Evolutionary conservation across 2,888 invertebrate species (phyloP), one percentile per base, ranked within the genome.

Genomic region (Suillia variegata): DNA sequence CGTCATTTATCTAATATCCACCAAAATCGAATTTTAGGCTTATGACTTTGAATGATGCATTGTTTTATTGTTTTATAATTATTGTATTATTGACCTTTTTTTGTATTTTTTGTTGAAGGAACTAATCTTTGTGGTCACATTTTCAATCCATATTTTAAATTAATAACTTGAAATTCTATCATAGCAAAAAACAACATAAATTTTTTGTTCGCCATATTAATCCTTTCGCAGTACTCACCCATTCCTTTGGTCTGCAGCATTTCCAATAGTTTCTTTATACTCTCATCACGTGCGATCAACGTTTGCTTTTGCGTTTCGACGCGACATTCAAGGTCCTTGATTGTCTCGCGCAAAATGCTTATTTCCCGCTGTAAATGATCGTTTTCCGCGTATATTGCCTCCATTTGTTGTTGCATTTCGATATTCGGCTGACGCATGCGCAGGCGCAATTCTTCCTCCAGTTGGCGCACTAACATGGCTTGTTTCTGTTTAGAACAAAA

Each of bases 251-350:
- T 95, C 83, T 98, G 97, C 62, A 98, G 87, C 96, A 98, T 97
- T 86, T 98, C 98, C 78, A 98, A 87, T 75, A 98, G 87, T 84
- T 97, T 98, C 85, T 98, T 98, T 82, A 98, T 98, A 83, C 96
- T 97, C 80, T 98, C 98, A 84, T 98, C 98, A 74, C 98, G 87
- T 51, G 98, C 96, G 79, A 93, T 92, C 69, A 98, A 85, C 49
- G 98, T 98, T 85, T 98, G 97, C 83, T 98, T 98, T 84, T 98
- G 98, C 31, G 97, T 96, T 83, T 98, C 98, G 78, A 97, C 95
- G 75, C 98, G 89, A 77, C 98, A 85, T 84, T 98, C 98, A 83
- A 98, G 86, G 85, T 98, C 97, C 90, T 95, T 96, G 80, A 96
- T 94, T 61, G 96, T 96, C 80, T 96, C 96, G 64, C 95, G 87